phyloP scores from a whole-genome alignment of 1,140 invertebrate genomes.

The Ooceraea biroi region DNA sequence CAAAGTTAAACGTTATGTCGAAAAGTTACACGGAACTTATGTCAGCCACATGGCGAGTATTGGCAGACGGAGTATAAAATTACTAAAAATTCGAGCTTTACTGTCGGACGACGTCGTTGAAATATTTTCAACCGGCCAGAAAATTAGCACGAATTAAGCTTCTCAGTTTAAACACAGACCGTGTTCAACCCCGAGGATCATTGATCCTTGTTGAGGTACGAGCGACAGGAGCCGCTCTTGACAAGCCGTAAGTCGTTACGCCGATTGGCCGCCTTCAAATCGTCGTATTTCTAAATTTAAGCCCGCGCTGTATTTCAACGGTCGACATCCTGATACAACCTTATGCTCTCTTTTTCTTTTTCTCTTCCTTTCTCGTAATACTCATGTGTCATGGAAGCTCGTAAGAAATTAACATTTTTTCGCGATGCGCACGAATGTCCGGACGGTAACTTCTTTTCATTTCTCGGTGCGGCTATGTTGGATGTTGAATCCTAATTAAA shows the following conservation, averaged over 20 bases:
- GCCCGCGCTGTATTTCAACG: neutral
- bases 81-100: conserved; percentile 38
- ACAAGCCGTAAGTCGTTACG: conserved; percentile 50
- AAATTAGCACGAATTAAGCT: conserved; percentile 60
- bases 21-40: neutral
- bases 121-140: conserved; percentile 34
- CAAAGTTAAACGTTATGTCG: neutral
- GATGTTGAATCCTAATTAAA: conserved; percentile 49
- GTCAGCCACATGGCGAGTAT: conserved; percentile 6
- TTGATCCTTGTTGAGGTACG: conserved; percentile 43
- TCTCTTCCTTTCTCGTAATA: neutral
- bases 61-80: conserved; percentile 10
- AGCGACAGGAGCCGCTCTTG: conserved; percentile 14
- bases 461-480: neutral
- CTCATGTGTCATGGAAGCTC: neutral
- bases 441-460: neutral
- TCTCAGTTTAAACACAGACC: conserved; percentile 14
- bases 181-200: conserved; percentile 53
- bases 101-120: conserved; percentile 29
- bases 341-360: no score
- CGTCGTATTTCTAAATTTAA: conserved; percentile 51
- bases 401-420: conserved; percentile 44
- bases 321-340: neutral
- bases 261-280: conserved; percentile 30
- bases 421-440: neutral